Evolutionary conservation across 2,888 invertebrate species (phyloP), one percentile per base, ranked within the genome.

Genomic region (Drosophila kuntzei): DNA sequence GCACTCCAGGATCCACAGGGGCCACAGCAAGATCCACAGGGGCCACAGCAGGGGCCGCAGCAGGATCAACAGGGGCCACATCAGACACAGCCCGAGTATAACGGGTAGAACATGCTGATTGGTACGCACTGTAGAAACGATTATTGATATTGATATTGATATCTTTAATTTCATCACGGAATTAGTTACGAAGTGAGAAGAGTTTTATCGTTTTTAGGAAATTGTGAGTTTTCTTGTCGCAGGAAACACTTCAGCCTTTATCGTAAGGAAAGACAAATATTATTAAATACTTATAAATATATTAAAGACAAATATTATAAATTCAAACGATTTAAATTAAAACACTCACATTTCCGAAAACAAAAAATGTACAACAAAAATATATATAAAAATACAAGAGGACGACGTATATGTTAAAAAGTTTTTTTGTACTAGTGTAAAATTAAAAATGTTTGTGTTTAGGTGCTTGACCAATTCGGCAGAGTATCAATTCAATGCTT

Each of bases 51-150:
- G 3, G 44, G 34, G 12, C 9, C 12, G 5, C 12, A 32, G 20
- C 37, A 41, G 11, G 51, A 22, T 12, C 50, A 50, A 14, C 49
- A 51, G n/a, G 51, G 39, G 9, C 59, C 59, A n/a, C 46, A 58
- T 8, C 32, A 6, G 0, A 27, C 47, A 14, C 47, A 49, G 34
- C n/a, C 36, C 4, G 43, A 43, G 14, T 44, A 34, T 32, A 22
- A 22, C n/a, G 43, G 22, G 11, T 43, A 60, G 53, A 53, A 60
- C 53, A 60, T 60, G 27, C 25, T 51, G 41, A 34, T 41, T 12
- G 29, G 20, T 5, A 14, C 16, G 3, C n/a, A 25, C 57, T 47
- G n/a, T 25, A 25, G 25, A 18, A 12, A 1, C 25, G 5, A 41
- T 18, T 11, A 3, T 39, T 1, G 16, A 55, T 7, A 11, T 22